A percentile compares a stretch with the other conserved stretches of the same genome.
These are phyloP conservation scores for Lordiphosa stackelbergi DNA, from an alignment of 1,140 invertebrate species.

Conservation along the genomic window DNA sequence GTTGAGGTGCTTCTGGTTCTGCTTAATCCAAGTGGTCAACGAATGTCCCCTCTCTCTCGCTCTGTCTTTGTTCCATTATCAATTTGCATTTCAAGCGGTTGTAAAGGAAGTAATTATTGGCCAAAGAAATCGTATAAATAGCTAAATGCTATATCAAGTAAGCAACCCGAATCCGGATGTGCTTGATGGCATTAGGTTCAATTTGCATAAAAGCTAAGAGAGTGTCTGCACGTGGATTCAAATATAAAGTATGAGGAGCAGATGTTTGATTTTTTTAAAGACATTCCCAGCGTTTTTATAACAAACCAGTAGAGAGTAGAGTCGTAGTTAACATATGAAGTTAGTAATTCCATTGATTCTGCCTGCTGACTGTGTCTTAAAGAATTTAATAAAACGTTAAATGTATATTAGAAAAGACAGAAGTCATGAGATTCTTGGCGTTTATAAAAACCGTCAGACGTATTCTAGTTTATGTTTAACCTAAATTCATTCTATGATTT, in stretches of 20 bases:
- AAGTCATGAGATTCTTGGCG: no score
- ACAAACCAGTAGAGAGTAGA: no score
- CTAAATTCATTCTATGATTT: no score
- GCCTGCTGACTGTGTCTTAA: no score
- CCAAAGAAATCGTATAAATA: slow-evolving; percentile 58
- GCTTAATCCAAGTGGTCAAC: slow-evolving; percentile 23
- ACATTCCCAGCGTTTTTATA: no score
- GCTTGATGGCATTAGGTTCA: slow-evolving; percentile 14
- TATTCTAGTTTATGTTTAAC: no score
- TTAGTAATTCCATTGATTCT: no score
- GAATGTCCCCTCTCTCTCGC: neutral
- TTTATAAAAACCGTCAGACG: no score
- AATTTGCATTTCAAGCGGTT: slow-evolving; percentile 32
- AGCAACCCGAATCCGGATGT: slow-evolving; percentile 40
- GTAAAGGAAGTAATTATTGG: slow-evolving; percentile 50
- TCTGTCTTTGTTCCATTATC: neutral
- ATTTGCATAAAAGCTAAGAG: slow-evolving; percentile 36
- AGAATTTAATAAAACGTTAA: no score
- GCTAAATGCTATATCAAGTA: slow-evolving; percentile 1
- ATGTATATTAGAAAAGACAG: no score
- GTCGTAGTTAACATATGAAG: no score
- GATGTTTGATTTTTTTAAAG: slow-evolving; percentile 24
- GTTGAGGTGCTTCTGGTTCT: slow-evolving; percentile 12
- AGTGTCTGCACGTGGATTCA: no score
- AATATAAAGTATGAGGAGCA: slow-evolving; percentile 17